Percentiles rank a stretch among this genome's conserved stretches.
phyloP scores from a whole-genome alignment of 2,888 invertebrate species.

The Ptilodon capucinus region DNA sequence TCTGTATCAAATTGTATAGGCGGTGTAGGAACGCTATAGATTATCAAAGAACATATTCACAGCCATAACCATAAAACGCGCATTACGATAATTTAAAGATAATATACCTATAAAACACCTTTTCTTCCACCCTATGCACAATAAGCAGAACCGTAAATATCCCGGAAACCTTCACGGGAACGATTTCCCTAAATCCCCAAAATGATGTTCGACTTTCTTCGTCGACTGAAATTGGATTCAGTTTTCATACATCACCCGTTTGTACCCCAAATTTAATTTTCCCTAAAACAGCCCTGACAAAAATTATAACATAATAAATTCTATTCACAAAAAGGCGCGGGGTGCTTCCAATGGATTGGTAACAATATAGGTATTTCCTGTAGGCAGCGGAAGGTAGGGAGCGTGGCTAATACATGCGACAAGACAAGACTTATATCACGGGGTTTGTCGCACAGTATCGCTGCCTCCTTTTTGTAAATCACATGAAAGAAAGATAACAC shows the following conservation, averaged over 20 bases:
- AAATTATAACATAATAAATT: conserved; percentile 40
- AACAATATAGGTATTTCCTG: conserved; percentile 48
- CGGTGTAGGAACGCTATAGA: too few relatives aligned
- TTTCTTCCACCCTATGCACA: background rate
- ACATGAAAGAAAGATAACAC: too few relatives aligned
- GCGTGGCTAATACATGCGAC: too few relatives aligned
- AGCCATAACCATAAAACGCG: too few relatives aligned
- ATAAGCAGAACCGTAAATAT: conserved; percentile 3
- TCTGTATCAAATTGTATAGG: too few relatives aligned
- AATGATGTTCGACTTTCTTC: conserved; percentile 18
- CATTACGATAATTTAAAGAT: background rate
- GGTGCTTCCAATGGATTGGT: conserved; percentile 37
- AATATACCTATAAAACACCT: background rate
- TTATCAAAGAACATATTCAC: too few relatives aligned
- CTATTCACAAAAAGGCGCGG: conserved; percentile 31
- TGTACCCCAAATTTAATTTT: conserved; percentile 23
- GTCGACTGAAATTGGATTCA: conserved; percentile 22
- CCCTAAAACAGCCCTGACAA: conserved; percentile 22
- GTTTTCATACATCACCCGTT: conserved; percentile 22
- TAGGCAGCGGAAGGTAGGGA: conserved; percentile 43
- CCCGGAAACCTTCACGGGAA: conserved; percentile 19
- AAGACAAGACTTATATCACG: too few relatives aligned
- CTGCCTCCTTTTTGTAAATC: too few relatives aligned
- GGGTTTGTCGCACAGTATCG: too few relatives aligned
- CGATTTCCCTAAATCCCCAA: conserved; percentile 12